Evolutionary conservation across 1,140 invertebrate species (phyloP).

Genomic region (Plectrocnemia conspersa): DNA sequence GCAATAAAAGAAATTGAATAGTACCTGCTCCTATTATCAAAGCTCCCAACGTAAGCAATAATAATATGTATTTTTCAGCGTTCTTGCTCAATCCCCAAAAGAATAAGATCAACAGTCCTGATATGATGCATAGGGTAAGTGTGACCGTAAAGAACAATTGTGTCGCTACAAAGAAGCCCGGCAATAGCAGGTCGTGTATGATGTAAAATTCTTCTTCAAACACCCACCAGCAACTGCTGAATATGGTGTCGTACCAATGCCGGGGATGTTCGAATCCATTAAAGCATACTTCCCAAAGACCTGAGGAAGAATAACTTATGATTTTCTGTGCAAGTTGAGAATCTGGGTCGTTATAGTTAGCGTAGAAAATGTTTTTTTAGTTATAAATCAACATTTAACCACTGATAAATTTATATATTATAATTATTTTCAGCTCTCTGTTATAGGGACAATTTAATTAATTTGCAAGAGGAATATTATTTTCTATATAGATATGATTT

Average conservation of each 20-base stretch:
- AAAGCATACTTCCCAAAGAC: constrained; percentile 92
- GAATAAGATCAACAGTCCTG: constrained; percentile 63
- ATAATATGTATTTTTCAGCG: constrained; percentile 69
- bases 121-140: constrained; percentile 71
- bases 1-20: not conserved
- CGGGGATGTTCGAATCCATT: constrained; percentile 73
- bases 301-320: constrained; percentile 53
- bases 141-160: constrained; percentile 89
- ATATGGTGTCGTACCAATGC: constrained; percentile 71
- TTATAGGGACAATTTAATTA: too few species aligned
- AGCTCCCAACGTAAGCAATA: constrained; percentile 68
- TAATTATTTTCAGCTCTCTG: too few species aligned
- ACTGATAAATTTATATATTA: too few species aligned
- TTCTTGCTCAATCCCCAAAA: constrained; percentile 73
- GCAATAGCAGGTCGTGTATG: constrained; percentile 74
- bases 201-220: constrained; percentile 92
- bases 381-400: too few species aligned
- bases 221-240: constrained; percentile 85
- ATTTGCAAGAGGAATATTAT: too few species aligned
- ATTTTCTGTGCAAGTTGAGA: too few species aligned
- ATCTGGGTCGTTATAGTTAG: too few species aligned
- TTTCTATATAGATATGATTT: too few species aligned
- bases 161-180: constrained; percentile 87
- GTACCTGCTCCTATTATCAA: constrained; percentile 60
- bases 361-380: too few species aligned